Conservation (phyloP, 2,797 vertebrate species). For the Sebastes hopkinsi region DNA sequence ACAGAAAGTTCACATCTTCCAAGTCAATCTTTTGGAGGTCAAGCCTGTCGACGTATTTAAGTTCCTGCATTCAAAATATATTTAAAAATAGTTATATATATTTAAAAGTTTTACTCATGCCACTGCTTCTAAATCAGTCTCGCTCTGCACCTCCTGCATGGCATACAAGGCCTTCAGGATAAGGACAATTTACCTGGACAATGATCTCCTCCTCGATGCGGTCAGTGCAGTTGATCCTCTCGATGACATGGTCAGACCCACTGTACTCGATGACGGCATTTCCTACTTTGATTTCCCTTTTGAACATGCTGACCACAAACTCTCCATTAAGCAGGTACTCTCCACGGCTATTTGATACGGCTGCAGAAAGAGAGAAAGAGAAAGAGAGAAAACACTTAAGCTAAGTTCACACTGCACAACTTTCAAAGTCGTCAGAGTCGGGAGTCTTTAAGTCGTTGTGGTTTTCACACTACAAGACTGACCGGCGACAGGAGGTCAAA, state of each 20-base stretch:
- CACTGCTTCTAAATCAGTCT: neutral
- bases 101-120: neutral
- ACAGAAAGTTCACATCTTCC: neutral
- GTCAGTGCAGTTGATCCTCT: conserved; percentile 97
- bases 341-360: conserved; percentile 92
- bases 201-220: conserved; percentile 94
- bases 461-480: no score
- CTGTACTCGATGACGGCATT: conserved; percentile 95
- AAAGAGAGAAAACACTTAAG: no score
- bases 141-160: neutral
- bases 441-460: no score
- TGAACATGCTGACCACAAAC: conserved; percentile 99
- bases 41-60: neutral
- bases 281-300: conserved; percentile 97
- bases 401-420: no score
- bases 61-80: neutral
- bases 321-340: conserved; percentile 98
- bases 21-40: neutral
- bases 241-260: conserved; percentile 92
- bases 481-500: no score
- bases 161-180: neutral
- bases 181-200: conserved; percentile 87
- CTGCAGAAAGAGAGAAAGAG: conserved; percentile 76
- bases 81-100: no score
- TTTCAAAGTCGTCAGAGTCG: no score